Base-by-base conservation (phyloP, 2,113 vertebrate species). In the Dasypus novemcinctus region DNA sequence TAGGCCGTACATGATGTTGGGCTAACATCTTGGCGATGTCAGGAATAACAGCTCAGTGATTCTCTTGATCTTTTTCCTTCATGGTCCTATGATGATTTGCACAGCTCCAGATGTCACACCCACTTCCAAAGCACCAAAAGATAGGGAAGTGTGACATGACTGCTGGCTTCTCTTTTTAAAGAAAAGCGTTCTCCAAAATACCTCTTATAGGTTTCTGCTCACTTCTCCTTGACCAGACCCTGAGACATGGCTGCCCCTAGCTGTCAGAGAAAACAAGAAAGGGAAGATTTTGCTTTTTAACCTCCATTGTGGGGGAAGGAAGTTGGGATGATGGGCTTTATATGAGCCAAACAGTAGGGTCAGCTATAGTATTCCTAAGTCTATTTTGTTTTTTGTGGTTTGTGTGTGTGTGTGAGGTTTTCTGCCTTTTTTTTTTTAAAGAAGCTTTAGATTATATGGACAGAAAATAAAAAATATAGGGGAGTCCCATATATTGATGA, bases 131-230 rank as follows among this genome's bases (percentile, higher is more conserved):
- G 13, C n/a, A 36, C 64, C 54, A 38, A 80, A 68, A 31, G 33
- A 69, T 18, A 38, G 41, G 21, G n/a, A 86, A 33, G 29, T 29
- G 2, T 61, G n/a, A 6, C 8, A 79, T 49, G 57, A 41, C 33
- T 18, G 31, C n/a, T 52, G 79, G 59, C 29, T 81, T 94, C 41
- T 85, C 66, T 86, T 52, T 79, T 68, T 90, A 49, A 92, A 92
- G n/a, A 38, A 66, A 61, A 43, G 1, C 57, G 68, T 31, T 49
- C 17, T 17, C 38, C 3, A 17, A 78, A 75, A 21, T 31, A 29
- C 20, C 9, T 41, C 54, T 63, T 61, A 7, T 27, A 64, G 27
- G 33, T 83, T 94, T 88, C 46, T 84, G 13, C 68, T 80, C 23
- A 71, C 25, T 68, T 80, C 54, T 41, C 25, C 52, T 54, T 81